Percentiles rank a stretch among this genome's conserved stretches.
These are phyloP conservation scores for Drosophila multiciliata DNA, from an alignment of 2,888 invertebrate species.

Conservation along the genomic window DNA sequence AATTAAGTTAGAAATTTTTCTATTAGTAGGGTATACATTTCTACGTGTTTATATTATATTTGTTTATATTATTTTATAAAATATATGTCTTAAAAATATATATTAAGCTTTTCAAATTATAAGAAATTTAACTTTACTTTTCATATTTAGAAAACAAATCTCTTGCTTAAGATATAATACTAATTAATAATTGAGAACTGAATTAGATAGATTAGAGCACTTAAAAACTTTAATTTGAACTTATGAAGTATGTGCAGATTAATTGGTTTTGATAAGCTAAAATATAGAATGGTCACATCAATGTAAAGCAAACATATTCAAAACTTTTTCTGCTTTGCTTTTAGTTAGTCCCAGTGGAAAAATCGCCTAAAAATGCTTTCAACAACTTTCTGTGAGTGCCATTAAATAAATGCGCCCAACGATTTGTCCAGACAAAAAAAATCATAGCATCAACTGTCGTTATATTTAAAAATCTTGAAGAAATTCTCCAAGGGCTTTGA, in stretches of 20 bases:
- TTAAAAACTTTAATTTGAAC: not conserved
- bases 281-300: not conserved
- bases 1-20: too few relatives aligned
- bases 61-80: too few relatives aligned
- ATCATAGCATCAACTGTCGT: conserved; percentile 14
- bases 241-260: not conserved
- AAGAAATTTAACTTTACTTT: not conserved
- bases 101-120: too few relatives aligned
- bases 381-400: conserved; percentile 36
- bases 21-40: too few relatives aligned
- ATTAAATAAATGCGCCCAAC: conserved; percentile 42
- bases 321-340: conserved; percentile 10
- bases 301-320: not conserved
- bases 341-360: conserved; percentile 25
- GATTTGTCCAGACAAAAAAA: conserved; percentile 10
- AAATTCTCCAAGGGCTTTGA: conserved; percentile 8
- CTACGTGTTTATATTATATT: too few relatives aligned
- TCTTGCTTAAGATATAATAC: not conserved
- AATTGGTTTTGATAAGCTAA: not conserved
- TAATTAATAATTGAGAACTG: not conserved
- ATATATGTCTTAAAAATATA: too few relatives aligned
- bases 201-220: not conserved
- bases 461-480: not conserved
- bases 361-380: conserved; percentile 4
- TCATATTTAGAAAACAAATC: not conserved